Percentiles rank a stretch among this genome's conserved stretches.
These are phyloP conservation scores for Amazona ochrocephala DNA, from an alignment of 2,797 vertebrate genomes.

Conservation along the genomic window DNA sequence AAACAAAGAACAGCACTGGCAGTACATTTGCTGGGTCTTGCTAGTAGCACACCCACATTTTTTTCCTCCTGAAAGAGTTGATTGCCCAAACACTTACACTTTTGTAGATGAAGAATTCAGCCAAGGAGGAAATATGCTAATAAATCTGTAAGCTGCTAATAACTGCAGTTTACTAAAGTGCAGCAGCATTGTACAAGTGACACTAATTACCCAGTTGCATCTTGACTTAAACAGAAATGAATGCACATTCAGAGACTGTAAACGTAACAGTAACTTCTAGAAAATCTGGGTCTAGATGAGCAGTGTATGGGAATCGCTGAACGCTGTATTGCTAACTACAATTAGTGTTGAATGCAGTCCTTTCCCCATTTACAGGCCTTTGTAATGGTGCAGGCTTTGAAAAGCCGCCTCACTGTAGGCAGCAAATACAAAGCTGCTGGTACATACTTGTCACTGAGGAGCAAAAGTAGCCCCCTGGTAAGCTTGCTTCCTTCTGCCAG, in stretches of 20 bases:
- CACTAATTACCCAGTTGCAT: conserved; percentile 5
- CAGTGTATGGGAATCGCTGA: background rate
- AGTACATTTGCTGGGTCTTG: background rate
- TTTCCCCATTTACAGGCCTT: background rate
- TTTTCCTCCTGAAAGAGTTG: conserved; percentile 3
- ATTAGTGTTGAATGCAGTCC: background rate
- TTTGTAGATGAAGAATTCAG: conserved; percentile 60
- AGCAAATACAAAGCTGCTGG: background rate
- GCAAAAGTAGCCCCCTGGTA: background rate
- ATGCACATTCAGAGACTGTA: background rate
- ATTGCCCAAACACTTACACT: conserved; percentile 47
- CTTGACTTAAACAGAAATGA: conserved; percentile 11
- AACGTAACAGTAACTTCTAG: background rate
- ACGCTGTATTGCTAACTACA: background rate
- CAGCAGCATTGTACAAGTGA: conserved; percentile 11
- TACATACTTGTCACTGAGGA: background rate
- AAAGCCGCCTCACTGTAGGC: background rate
- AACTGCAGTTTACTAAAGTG: conserved; percentile 33
- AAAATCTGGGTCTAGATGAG: background rate
- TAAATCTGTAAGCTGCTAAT: conserved; percentile 45
- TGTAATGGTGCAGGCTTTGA: background rate
- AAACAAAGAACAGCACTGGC: conserved; percentile 39
- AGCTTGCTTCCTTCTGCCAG: background rate
- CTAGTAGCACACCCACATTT: conserved; percentile 50
- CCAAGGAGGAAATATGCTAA: conserved; percentile 53